Conservation (phyloP, 2,113 vertebrate genomes). For the Uria aalge region DNA sequence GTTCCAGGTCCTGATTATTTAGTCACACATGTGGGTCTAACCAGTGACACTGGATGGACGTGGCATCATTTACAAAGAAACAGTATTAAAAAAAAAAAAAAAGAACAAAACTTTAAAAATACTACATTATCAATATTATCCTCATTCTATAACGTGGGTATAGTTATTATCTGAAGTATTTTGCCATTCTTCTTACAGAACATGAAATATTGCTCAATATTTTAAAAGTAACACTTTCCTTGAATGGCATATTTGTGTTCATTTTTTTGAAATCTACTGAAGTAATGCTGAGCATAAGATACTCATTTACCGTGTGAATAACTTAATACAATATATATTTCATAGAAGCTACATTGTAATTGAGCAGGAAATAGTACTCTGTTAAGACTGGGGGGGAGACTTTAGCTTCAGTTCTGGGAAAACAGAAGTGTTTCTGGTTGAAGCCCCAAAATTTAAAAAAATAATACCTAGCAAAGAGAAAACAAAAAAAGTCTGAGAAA, state of each 20-base stretch:
- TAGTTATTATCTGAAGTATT: background rate
- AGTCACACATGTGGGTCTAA: background rate
- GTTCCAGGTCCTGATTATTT: background rate
- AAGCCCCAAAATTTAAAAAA: background rate
- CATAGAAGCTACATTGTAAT: background rate
- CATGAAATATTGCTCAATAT: background rate
- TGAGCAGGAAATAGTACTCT: background rate
- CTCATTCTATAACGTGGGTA: background rate
- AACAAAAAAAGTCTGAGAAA: background rate
- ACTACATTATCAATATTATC: background rate
- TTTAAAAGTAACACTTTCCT: background rate
- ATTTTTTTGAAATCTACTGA: background rate
- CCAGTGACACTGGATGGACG: background rate
- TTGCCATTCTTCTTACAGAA: background rate
- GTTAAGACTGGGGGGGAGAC: background rate
- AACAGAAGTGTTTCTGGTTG: background rate
- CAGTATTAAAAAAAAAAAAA: background rate
- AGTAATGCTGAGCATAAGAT: background rate
- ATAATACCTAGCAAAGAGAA: background rate
- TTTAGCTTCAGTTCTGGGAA: background rate
- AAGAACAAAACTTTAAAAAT: background rate
- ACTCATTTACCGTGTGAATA: background rate
- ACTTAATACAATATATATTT: background rate
- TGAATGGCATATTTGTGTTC: background rate
- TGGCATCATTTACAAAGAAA: background rate